Evolutionary conservation across 2,888 invertebrate genomes (phyloP).

Genomic region (Ennomos quercinarius): DNA sequence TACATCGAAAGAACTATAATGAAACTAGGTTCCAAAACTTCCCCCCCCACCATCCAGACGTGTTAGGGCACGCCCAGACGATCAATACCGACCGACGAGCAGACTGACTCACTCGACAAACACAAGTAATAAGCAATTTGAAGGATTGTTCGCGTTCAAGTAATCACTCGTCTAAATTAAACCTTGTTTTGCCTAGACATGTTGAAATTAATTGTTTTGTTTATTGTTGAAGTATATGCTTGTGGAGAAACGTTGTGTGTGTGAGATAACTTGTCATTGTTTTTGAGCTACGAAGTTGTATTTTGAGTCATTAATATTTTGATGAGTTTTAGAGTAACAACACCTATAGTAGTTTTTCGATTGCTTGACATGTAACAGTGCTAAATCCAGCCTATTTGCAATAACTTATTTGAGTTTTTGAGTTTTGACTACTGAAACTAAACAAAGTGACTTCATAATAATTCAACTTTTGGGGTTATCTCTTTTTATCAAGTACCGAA

Average conservation of each 20-base stretch:
- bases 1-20: neutral
- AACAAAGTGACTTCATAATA: too few species aligned
- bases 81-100: slow-evolving; percentile 37
- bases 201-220: neutral
- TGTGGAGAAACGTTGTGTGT: neutral
- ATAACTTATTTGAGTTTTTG: too few species aligned
- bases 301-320: too few species aligned
- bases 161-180: neutral
- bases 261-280: too few species aligned
- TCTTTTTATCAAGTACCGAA: too few species aligned
- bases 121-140: slow-evolving; percentile 8
- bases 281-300: neutral
- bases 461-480: too few species aligned
- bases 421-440: too few species aligned
- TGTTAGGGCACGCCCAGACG: slow-evolving; percentile 40
- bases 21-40: slow-evolving; percentile 15
- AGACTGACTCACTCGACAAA: slow-evolving; percentile 15
- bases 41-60: slow-evolving; percentile 10
- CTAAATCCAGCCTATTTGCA: too few species aligned
- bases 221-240: neutral
- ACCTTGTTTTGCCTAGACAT: neutral
- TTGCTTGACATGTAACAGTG: too few species aligned
- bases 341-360: too few species aligned
- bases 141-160: slow-evolving; percentile 12
- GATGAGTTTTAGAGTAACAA: too few species aligned